These are phyloP conservation scores for Cladorhizidae sp. DNA, from an alignment of 37 sponge, comb jelly and placozoan genomes.

Conservation along the genomic window DNA sequence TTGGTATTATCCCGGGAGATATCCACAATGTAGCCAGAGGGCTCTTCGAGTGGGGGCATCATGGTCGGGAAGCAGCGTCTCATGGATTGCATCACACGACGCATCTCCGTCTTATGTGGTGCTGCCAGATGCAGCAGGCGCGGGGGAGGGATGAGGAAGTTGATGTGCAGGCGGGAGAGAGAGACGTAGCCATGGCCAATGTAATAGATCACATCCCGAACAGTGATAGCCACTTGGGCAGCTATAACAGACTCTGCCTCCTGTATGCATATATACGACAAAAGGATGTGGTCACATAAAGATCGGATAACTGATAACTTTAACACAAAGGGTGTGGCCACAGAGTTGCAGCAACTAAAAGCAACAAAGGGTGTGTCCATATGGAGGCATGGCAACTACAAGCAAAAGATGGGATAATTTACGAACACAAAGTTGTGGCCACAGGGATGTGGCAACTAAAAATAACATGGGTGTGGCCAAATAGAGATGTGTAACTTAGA, in stretches of 20 bases:
- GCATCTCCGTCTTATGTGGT: conserved; percentile 29
- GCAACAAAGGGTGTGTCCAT: too few relatives aligned
- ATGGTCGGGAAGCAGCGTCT: background rate
- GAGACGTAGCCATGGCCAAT: conserved; percentile 37
- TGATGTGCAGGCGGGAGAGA: conserved; percentile 37
- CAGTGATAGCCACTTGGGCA: conserved; percentile 19
- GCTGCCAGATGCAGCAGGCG: conserved; percentile 10
- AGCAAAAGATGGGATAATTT: too few relatives aligned
- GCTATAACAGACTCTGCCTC: conserved; percentile 4
- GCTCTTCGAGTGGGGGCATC: background rate
- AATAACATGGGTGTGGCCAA: too few relatives aligned
- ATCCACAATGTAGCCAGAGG: conserved; percentile 38
- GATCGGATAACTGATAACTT: too few relatives aligned
- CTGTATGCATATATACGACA: background rate
- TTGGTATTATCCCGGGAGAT: conserved; percentile 5
- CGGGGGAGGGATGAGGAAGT: conserved; percentile 18
- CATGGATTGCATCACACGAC: conserved; percentile 26
- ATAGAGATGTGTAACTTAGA: too few relatives aligned
- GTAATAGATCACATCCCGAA: conserved; percentile 50
- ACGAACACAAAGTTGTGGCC: too few relatives aligned
- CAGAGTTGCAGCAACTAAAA: background rate
- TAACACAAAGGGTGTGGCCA: background rate
- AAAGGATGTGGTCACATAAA: too few relatives aligned
- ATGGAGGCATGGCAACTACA: too few relatives aligned
- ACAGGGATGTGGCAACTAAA: too few relatives aligned